A percentile compares a stretch with the other conserved stretches of the same genome.
Evolutionary conservation across 2,113 vertebrate species (phyloP).

Genomic region (Andinoacara biseriatus): DNA sequence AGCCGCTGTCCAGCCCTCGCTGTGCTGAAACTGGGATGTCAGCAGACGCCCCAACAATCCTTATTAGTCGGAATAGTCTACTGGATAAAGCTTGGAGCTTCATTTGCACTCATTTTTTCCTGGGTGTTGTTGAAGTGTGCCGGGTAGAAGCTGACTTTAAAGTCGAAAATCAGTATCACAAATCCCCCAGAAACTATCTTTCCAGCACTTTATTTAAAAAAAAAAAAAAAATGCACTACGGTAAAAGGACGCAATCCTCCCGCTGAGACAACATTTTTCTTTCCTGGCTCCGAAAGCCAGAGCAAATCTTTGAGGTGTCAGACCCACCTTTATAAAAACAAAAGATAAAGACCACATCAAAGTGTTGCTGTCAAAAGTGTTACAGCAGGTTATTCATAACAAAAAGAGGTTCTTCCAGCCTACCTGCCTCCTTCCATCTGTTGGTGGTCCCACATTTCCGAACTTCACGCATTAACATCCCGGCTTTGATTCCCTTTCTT

Average conservation of each 20-base stretch:
- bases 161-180: conserved; percentile 19
- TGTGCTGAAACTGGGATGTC: conserved; percentile 61
- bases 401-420: not conserved
- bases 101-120: not conserved
- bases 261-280: conserved; percentile 18
- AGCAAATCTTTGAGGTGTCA: conserved; percentile 12
- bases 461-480: conserved; percentile 22
- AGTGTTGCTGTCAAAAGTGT: not conserved
- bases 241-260: conserved; percentile 19
- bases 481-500: not conserved
- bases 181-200: not conserved
- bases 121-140: not conserved
- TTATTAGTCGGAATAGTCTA: conserved; percentile 15
- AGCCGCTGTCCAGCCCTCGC: conserved; percentile 65
- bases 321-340: not conserved
- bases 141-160: conserved; percentile 28
- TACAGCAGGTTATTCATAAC: not conserved
- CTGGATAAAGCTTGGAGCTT: not conserved
- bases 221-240: not conserved
- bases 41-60: not conserved
- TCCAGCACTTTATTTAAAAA: not conserved
- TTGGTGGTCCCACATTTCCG: conserved; percentile 7
- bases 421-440: conserved; percentile 27
- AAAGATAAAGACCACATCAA: not conserved
- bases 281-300: conserved; percentile 8